Base-by-base conservation (phyloP, 2,113 vertebrate species). In the Chionodraco myersi region DNA sequence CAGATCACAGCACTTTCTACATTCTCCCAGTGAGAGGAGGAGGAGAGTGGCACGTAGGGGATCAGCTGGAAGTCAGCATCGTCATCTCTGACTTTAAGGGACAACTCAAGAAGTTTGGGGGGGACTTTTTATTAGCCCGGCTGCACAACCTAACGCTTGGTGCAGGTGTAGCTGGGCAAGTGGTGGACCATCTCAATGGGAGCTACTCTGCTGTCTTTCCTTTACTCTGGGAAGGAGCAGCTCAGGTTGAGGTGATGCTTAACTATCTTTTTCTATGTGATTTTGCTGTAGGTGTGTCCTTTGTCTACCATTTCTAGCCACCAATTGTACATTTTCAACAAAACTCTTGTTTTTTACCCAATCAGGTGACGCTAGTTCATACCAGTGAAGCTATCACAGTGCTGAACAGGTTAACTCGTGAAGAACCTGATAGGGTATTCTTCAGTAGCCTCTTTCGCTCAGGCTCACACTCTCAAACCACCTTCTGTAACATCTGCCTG, bases 141-240 rank as follows among this genome's bases (percentile, higher is more conserved):
- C 36, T 41, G 36, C 36, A 41, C 36, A 41, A 41, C 36, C 36
- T 41, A 41, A 41, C 5, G 36, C 36, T 41, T 41, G 36, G 36
- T 8, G 36, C 36, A 41, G 36, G 36, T 8, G 36, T 41, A 41
- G 36, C 36, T 41, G 36, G 36, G 36, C 5, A 8, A 41, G 36
- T 41, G 36, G 36, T 6, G 36, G 36, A 41, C 36, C 36, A 41
- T 41, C 36, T 41, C 36, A 41, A 41, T 41, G 36, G 36, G 36
- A 41, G 36, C 36, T 41, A 41, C 36, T 41, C 36, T 95, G 88
- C 96, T 21, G 86, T 96, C 49, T 98, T 98, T 45, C 93, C 95
- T 45, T 91, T 99, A 86, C 94, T 96, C 66, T 99, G 97, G 98
- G 91, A 95, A 3, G 98, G 97, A 72, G 91, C 67, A 8, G 94